Percentiles rank a stretch among this genome's conserved stretches.
These are phyloP conservation scores for Epinotia bilunana DNA, from an alignment of 2,888 invertebrate genomes.

Conservation along the genomic window DNA sequence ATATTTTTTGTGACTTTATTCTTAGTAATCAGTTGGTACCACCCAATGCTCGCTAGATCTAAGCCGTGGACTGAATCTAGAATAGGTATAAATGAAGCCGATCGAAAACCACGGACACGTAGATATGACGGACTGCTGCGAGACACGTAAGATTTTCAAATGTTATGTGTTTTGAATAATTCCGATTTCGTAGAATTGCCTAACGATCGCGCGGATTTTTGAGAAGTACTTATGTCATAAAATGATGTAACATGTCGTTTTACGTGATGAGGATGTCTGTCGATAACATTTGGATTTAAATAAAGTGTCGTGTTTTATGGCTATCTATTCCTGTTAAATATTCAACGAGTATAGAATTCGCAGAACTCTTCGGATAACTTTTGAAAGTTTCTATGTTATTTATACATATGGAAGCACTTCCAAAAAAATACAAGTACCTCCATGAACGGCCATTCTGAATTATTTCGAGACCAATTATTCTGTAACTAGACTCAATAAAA, in stretches of 20 bases:
- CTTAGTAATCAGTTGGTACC: constrained; percentile 54
- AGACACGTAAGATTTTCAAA: constrained; percentile 52
- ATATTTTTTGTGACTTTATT: constrained; percentile 2
- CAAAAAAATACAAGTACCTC: not conserved
- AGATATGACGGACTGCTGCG: constrained; percentile 51
- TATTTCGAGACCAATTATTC: not conserved
- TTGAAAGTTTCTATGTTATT: not conserved
- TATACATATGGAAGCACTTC: not conserved
- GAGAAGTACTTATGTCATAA: constrained; percentile 29
- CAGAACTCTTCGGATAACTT: not conserved
- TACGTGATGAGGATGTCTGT: constrained; percentile 24
- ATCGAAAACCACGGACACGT: constrained; percentile 53
- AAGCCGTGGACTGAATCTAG: constrained; percentile 54
- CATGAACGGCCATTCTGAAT: not conserved
- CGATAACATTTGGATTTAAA: constrained; percentile 13
- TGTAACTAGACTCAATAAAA: not conserved
- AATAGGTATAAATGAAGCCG: constrained; percentile 56
- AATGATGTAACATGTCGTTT: constrained; percentile 35
- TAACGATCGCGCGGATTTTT: constrained; percentile 38
- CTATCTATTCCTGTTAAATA: not conserved
- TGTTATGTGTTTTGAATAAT: constrained; percentile 47
- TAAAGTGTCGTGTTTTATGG: not conserved
- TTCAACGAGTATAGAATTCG: not conserved
- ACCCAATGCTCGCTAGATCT: constrained; percentile 52
- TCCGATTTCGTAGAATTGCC: constrained; percentile 41